Evolutionary conservation across 2,113 vertebrate species (phyloP).

Genomic region (Mesembrinibis cayennensis): DNA sequence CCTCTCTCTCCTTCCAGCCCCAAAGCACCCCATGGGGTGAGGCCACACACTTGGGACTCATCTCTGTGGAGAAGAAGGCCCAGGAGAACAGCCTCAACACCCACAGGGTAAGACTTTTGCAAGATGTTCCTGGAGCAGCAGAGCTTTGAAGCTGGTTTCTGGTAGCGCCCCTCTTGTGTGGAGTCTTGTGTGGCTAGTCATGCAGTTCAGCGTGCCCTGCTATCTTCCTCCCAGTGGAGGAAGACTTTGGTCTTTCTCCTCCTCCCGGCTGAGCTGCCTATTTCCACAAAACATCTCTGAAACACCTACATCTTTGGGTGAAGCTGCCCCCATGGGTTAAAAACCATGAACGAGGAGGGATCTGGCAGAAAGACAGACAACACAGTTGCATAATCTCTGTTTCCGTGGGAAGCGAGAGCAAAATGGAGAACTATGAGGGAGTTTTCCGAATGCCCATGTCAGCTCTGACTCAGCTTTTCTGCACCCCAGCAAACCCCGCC

Average conservation of each 20-base stretch:
- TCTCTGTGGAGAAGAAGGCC: neutral
- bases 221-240: neutral
- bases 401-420: neutral
- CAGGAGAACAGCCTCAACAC: neutral
- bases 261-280: neutral
- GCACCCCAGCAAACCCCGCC: neutral
- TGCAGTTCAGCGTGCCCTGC: rapidly evolving
- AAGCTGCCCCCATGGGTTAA: neutral
- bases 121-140: neutral
- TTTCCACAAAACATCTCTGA: neutral
- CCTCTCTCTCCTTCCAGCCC: neutral
- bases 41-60: neutral
- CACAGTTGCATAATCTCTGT: neutral
- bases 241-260: neutral
- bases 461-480: neutral
- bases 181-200: neutral
- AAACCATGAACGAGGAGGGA: neutral
- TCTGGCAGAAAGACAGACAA: neutral
- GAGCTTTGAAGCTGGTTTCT: neutral
- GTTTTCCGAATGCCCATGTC: neutral
- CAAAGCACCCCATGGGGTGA: neutral
- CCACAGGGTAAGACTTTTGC: neutral
- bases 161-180: neutral
- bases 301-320: neutral
- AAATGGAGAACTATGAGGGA: neutral